A percentile compares a stretch with the other conserved stretches of the same genome.
Conservation (phyloP, 1,140 invertebrate genomes). For the Drosophila erecta region DNA sequence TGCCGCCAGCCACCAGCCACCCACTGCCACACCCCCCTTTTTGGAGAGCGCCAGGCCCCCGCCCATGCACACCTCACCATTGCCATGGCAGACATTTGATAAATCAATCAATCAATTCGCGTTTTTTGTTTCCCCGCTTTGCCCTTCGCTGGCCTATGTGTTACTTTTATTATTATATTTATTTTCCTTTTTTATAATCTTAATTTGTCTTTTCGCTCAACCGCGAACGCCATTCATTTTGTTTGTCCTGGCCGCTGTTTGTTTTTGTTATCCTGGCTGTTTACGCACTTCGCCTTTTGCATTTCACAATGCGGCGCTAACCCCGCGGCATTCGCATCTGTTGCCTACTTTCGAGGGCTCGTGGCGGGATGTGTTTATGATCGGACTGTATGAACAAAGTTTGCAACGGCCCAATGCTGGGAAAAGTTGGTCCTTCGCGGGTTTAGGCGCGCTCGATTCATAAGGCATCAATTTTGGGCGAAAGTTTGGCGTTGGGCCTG, state of each 20-base stretch:
- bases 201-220: slow-evolving; percentile 82
- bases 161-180: slow-evolving; percentile 74
- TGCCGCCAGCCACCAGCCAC: slow-evolving; percentile 13
- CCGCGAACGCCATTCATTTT: slow-evolving; percentile 76
- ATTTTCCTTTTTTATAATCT: slow-evolving; percentile 75
- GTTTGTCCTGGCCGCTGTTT: slow-evolving; percentile 54
- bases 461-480: slow-evolving; percentile 21
- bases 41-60: not conserved
- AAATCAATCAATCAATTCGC: slow-evolving; percentile 81
- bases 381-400: slow-evolving; percentile 53
- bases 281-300: slow-evolving; percentile 48
- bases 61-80: slow-evolving; percentile 30
- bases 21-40: not conserved
- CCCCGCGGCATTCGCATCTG: slow-evolving; percentile 28
- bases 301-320: slow-evolving; percentile 29
- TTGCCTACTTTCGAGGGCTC: slow-evolving; percentile 56
- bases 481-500: slow-evolving; percentile 14
- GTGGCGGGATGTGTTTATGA: slow-evolving; percentile 41
- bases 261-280: slow-evolving; percentile 32
- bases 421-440: slow-evolving; percentile 43
- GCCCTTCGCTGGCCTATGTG: slow-evolving; percentile 31
- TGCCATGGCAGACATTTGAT: slow-evolving; percentile 66
- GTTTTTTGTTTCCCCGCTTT: slow-evolving; percentile 23
- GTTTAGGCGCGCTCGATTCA: slow-evolving; percentile 22
- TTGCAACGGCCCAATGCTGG: slow-evolving; percentile 17